Evolutionary conservation across 2,113 vertebrate genomes (phyloP), one percentile per base, ranked within the genome.

Genomic region (Anthoscopus minutus): DNA sequence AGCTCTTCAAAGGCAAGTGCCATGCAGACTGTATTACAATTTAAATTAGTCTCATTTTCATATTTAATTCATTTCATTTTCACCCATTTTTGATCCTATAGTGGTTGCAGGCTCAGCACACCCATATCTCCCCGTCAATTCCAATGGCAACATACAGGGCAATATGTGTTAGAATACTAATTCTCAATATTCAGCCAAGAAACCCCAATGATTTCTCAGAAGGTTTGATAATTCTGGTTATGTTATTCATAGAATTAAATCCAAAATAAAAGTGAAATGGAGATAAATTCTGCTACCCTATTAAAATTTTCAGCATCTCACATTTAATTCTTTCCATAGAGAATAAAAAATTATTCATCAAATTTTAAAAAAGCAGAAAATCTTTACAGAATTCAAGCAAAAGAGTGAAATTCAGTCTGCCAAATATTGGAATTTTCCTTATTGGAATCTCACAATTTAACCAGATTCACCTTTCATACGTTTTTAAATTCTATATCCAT

Each of bases 121-220:
- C 8, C 8, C 8, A 12, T 17, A 3, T 35, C 35, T 70, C 14
- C 9, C 10, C 9, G 13, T 18, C 66, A 35, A 0, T 48, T 31
- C 8, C 38, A 31, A 20, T 3, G 44, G 22, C 58, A 79, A n/a
- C 4, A 44, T 11, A 38, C 4, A 70, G 22, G 10, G 15, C 12
- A 58, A 3, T 18, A 33, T 44, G 40, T 2, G 14, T 4, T 15
- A 38, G 12, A 88, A n/a, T n/a, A n/a, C n/a, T n/a, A n/a, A n/a
- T n/a, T n/a, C n/a, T n/a, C n/a, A n/a, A n/a, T 5, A 5, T 19
- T 51, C 12, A 33, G 19, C 2, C 67, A 47, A 74, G 31, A n/a
- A 2, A 9, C 0, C 6, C 4, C 4, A 35, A 2, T 42, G 6
- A 16, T 65, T 73, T 81, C 20, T 25, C 42, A 31, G 17, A 16